These are phyloP conservation scores for Alces alces DNA, from an alignment of 2,113 vertebrate genomes.

Conservation along the genomic window DNA sequence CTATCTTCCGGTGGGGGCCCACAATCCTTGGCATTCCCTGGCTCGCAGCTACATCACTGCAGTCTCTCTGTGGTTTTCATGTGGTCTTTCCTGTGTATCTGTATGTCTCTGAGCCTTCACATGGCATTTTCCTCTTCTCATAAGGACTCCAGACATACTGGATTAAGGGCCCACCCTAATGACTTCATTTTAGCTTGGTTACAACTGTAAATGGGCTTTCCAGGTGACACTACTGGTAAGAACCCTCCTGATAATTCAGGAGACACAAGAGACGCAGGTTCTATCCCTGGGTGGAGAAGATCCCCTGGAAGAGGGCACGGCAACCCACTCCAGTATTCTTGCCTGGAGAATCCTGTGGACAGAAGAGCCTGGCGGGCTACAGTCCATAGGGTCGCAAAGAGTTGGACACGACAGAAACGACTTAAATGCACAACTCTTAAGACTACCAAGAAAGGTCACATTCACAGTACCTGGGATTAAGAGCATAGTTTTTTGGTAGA, in stretches of 20 bases:
- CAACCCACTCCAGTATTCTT: not conserved
- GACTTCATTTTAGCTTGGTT: not conserved
- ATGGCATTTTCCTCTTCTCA: not conserved
- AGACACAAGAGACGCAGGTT: not conserved
- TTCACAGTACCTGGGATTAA: not conserved
- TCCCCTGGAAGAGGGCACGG: not conserved
- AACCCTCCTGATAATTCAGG: not conserved
- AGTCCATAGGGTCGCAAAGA: not conserved
- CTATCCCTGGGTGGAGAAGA: not conserved
- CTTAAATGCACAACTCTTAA: not conserved
- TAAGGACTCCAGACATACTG: not conserved
- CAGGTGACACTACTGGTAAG: not conserved
- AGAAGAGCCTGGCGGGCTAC: not conserved
- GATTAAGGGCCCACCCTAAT: not conserved
- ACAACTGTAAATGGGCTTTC: not conserved
- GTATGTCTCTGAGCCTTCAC: not conserved
- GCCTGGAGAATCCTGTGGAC: not conserved
- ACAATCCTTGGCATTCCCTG: not conserved
- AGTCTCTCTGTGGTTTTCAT: not conserved
- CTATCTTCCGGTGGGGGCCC: not conserved
- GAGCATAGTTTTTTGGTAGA: not conserved
- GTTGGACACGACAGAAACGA: accelerated
- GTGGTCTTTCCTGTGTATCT: not conserved
- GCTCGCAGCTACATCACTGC: not conserved
- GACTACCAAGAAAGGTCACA: not conserved